Evolutionary conservation across 2,888 invertebrate species (phyloP).

Genomic region (Polydesmus complanatus): DNA sequence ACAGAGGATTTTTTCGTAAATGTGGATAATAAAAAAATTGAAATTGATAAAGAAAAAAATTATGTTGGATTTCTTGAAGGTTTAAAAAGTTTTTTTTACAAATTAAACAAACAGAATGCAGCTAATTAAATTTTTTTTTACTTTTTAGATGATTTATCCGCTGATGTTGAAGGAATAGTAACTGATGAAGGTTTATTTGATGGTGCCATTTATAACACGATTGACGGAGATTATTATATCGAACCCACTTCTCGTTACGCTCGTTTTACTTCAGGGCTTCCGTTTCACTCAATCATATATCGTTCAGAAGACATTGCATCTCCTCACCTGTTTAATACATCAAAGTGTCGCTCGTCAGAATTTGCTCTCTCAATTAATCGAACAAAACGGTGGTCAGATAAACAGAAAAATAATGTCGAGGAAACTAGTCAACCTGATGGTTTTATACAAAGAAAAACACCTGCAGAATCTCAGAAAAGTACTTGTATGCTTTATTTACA

Average conservation of each 20-base stretch:
- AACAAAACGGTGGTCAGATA: background rate
- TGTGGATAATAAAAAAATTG: constrained; percentile 47
- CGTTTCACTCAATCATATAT: constrained; percentile 69
- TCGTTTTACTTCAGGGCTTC: constrained; percentile 25
- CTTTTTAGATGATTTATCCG: constrained; percentile 71
- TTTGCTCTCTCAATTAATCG: background rate
- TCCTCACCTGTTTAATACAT: background rate
- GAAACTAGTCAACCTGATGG: background rate
- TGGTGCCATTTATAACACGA: constrained; percentile 61
- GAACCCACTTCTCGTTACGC: constrained; percentile 59
- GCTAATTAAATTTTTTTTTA: too few relatives aligned
- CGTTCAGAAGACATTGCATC: constrained; percentile 34
- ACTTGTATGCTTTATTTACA: constrained; percentile 91
- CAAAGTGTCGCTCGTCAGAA: background rate
- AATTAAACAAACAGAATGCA: too few relatives aligned
- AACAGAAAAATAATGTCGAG: background rate
- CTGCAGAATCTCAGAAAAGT: constrained; percentile 70
- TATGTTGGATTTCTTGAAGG: constrained; percentile 68
- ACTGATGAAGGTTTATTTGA: constrained; percentile 78
- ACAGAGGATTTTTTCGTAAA: constrained; percentile 62
- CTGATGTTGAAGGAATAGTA: constrained; percentile 69
- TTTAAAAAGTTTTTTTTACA: too few relatives aligned
- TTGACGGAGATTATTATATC: constrained; percentile 56
- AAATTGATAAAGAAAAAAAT: constrained; percentile 56
- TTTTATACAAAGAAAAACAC: constrained; percentile 26